Conservation (phyloP, 2,113 vertebrate species). For the Apteryx owenii region DNA sequence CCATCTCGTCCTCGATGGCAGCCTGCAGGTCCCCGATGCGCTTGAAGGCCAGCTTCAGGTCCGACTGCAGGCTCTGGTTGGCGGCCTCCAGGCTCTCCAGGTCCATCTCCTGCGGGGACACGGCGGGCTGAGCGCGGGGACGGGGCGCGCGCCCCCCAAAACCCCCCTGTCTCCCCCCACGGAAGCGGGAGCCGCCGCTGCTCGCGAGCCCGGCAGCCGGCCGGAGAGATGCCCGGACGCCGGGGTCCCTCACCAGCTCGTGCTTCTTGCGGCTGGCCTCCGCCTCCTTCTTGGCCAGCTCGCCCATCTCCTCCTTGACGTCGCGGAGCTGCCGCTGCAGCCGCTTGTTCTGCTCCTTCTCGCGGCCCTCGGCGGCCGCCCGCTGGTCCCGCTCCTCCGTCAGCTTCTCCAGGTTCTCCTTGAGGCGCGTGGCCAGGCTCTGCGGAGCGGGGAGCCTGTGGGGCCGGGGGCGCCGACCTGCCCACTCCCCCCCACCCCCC, state of each 20-base stretch:
- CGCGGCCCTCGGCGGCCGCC: slow-evolving; percentile 87
- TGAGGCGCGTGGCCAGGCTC: slow-evolving; percentile 90
- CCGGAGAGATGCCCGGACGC: neutral
- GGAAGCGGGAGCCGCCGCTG: neutral
- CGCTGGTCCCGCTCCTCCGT: slow-evolving; percentile 94
- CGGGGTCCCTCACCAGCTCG: slow-evolving; percentile 84
- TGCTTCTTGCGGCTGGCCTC: slow-evolving; percentile 98
- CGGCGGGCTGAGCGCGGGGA: fast-evolving
- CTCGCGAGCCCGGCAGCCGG: no score
- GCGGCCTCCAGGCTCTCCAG: slow-evolving; percentile 95
- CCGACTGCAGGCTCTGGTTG: slow-evolving; percentile 96
- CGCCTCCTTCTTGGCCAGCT: slow-evolving; percentile 92
- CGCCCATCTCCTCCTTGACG: slow-evolving; percentile 92
- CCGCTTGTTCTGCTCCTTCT: slow-evolving; percentile 97
- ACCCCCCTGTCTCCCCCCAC: neutral
- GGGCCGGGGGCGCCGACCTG: neutral
- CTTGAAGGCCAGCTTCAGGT: slow-evolving; percentile 98
- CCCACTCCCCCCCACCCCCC: neutral
- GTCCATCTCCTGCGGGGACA: slow-evolving; percentile 90
- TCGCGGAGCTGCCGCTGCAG: slow-evolving; percentile 93
- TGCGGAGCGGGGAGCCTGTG: neutral
- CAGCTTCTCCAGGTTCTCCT: slow-evolving; percentile 96
- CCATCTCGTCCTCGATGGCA: slow-evolving; percentile 98
- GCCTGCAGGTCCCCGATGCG: slow-evolving; percentile 98
- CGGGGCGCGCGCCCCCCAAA: neutral